These are phyloP conservation scores for Amblyopsis hoosieri DNA, from an alignment of 2,797 vertebrate species.

Conservation along the genomic window DNA sequence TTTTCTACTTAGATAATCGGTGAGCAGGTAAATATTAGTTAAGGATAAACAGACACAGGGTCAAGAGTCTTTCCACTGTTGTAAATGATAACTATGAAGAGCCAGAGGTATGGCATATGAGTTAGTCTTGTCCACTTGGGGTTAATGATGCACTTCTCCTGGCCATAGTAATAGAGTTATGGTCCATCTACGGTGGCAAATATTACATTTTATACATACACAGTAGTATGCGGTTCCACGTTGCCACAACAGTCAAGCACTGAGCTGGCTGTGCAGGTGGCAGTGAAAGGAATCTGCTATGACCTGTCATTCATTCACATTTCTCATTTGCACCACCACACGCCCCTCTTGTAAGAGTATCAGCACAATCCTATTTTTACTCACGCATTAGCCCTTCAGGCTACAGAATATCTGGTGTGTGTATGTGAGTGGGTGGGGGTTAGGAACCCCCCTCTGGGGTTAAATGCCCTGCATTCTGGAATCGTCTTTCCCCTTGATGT, in stretches of 20 bases:
- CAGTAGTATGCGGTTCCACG: neutral
- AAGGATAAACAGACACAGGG: conserved; percentile 37
- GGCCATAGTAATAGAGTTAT: conserved; percentile 23
- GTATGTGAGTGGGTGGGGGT: conserved; percentile 20
- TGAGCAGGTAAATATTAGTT: conserved; percentile 39
- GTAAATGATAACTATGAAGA: conserved; percentile 39
- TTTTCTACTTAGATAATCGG: conserved; percentile 39
- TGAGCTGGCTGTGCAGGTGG: conserved; percentile 37
- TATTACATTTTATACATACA: conserved; percentile 42
- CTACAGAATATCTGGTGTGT: conserved; percentile 39
- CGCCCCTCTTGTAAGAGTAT: conserved; percentile 32
- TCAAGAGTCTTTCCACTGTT: conserved; percentile 14
- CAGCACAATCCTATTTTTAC: conserved; percentile 60
- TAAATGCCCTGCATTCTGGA: conserved; percentile 41
- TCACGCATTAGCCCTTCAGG: conserved; percentile 46
- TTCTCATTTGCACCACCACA: conserved; percentile 44
- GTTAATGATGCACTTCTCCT: conserved; percentile 45
- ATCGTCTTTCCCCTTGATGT: conserved; percentile 22
- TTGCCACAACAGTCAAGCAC: neutral
- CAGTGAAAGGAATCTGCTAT: conserved; percentile 27
- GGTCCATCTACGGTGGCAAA: conserved; percentile 11
- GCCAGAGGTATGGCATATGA: conserved; percentile 16
- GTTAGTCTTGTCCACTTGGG: conserved; percentile 17
- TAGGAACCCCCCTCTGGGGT: conserved; percentile 45
- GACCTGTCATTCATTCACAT: conserved; percentile 46